These are phyloP conservation scores for Zaprionus bogoriensis DNA, from an alignment of 2,888 invertebrate genomes.

Conservation along the genomic window DNA sequence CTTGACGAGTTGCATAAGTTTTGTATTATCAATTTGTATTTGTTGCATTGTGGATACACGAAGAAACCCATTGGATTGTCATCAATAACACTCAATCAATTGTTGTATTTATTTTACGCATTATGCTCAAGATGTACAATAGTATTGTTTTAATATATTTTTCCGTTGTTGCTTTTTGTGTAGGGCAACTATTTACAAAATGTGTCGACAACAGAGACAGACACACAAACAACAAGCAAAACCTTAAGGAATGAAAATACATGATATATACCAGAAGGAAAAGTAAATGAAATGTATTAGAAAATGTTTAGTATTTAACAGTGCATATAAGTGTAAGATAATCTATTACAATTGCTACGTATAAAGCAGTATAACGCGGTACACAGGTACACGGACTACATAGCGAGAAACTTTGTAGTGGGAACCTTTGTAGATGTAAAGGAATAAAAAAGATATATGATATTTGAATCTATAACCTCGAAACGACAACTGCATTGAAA, in stretches of 20 bases:
- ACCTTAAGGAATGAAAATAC: neutral
- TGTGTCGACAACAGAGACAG: conserved; percentile 10
- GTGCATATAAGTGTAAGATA: conserved; percentile 65
- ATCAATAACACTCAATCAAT: neutral
- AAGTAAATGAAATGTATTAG: conserved; percentile 71
- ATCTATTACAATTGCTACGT: conserved; percentile 25
- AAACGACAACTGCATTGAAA: neutral
- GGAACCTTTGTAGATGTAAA: conserved; percentile 46
- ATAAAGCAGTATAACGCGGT: conserved; percentile 25
- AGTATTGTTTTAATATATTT: neutral
- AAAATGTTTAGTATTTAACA: conserved; percentile 69
- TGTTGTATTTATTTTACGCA: neutral
- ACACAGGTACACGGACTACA: conserved; percentile 23
- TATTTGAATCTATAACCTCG: neutral
- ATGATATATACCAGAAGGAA: conserved; percentile 25
- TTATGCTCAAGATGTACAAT: neutral
- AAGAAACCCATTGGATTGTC: neutral
- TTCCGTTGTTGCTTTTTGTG: neutral
- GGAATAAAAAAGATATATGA: conserved; percentile 21
- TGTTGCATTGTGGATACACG: conserved; percentile 18
- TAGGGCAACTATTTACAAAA: conserved; percentile 2
- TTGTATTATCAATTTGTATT: conserved; percentile 3
- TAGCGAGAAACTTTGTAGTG: conserved; percentile 7
- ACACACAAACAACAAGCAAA: conserved; percentile 13
- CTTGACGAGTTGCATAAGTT: neutral